phyloP scores from a whole-genome alignment of 1,140 invertebrate genomes.

The Diachasma alloeum region DNA sequence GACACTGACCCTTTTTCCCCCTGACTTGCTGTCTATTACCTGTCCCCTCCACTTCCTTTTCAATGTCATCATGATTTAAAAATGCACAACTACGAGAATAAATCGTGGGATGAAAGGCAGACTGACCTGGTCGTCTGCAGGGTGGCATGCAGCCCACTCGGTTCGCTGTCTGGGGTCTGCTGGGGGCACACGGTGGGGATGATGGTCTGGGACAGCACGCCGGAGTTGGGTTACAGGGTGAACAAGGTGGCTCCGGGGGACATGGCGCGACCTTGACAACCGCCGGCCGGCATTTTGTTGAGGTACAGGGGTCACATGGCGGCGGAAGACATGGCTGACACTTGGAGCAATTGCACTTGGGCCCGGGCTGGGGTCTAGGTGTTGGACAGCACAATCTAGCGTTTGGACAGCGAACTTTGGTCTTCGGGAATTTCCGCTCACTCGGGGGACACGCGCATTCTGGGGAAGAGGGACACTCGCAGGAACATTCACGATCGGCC shows the following conservation, averaged over 20 bases:
- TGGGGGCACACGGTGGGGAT: not conserved
- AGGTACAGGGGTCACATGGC: slow-evolving; percentile 33
- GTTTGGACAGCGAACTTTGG: slow-evolving; percentile 38
- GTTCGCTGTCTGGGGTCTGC: not conserved
- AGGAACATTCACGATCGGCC: slow-evolving; percentile 40
- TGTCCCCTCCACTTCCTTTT: not conserved
- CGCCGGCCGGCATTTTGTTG: slow-evolving; percentile 23
- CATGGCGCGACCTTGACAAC: not conserved
- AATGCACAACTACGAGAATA: not conserved
- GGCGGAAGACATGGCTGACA: slow-evolving; percentile 30
- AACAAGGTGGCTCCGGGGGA: not conserved
- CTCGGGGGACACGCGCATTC: slow-evolving; percentile 48
- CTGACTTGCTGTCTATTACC: not conserved
- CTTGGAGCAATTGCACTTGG: slow-evolving; percentile 25
- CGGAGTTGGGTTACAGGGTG: not conserved
- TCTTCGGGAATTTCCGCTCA: slow-evolving; percentile 42
- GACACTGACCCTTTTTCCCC: slow-evolving; percentile 8
- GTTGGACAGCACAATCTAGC: slow-evolving; percentile 36
- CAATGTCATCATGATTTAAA: not conserved
- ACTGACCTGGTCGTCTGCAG: slow-evolving; percentile 37
- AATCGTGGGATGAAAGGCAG: not conserved
- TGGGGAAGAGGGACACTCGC: slow-evolving; percentile 40
- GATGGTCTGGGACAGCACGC: not conserved
- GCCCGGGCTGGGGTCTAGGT: slow-evolving; percentile 13
- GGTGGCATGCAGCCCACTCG: not conserved